Percentiles rank a stretch among this genome's conserved stretches.
These are phyloP conservation scores for Pterostichus madidus DNA, from an alignment of 2,888 invertebrate species.

Conservation along the genomic window DNA sequence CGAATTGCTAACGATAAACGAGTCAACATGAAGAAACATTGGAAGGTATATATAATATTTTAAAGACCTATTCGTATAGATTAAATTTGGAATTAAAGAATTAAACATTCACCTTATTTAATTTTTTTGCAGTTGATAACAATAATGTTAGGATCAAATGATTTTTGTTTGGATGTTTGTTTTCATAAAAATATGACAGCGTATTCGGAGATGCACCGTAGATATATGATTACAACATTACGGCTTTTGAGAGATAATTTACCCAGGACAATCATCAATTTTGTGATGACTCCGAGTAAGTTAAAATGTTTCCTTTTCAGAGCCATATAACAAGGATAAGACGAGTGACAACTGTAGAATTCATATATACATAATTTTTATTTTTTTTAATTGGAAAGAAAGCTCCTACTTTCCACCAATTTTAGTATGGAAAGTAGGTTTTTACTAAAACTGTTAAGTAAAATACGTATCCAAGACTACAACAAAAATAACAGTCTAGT, in stretches of 20 bases:
- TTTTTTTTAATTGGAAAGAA: too few relatives aligned
- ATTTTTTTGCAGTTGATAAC: constrained; percentile 78
- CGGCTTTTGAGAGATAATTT: constrained; percentile 80
- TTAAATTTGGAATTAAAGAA: too few relatives aligned
- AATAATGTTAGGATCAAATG: constrained; percentile 81
- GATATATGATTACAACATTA: constrained; percentile 78
- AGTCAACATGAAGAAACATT: constrained; percentile 80
- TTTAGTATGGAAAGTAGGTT: too few relatives aligned
- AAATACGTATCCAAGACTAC: too few relatives aligned
- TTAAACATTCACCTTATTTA: too few relatives aligned
- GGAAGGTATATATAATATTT: constrained; percentile 78
- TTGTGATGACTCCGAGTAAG: constrained; percentile 79
- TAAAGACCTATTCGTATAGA: too few relatives aligned
- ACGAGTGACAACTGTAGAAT: too few relatives aligned
- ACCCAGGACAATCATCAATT: constrained; percentile 81
- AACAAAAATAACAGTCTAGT: too few relatives aligned
- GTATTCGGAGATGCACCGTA: constrained; percentile 77
- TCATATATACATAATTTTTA: too few relatives aligned
- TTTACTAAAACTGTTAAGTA: too few relatives aligned
- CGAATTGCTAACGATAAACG: constrained; percentile 79
- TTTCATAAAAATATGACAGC: constrained; percentile 73
- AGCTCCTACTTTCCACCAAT: too few relatives aligned
- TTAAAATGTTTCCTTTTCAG: constrained; percentile 56
- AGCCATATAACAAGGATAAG: too few relatives aligned
- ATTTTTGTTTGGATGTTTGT: constrained; percentile 82